These are phyloP conservation scores for Indicator maculatus DNA, from an alignment of 2,113 vertebrate genomes.

Conservation along the genomic window DNA sequence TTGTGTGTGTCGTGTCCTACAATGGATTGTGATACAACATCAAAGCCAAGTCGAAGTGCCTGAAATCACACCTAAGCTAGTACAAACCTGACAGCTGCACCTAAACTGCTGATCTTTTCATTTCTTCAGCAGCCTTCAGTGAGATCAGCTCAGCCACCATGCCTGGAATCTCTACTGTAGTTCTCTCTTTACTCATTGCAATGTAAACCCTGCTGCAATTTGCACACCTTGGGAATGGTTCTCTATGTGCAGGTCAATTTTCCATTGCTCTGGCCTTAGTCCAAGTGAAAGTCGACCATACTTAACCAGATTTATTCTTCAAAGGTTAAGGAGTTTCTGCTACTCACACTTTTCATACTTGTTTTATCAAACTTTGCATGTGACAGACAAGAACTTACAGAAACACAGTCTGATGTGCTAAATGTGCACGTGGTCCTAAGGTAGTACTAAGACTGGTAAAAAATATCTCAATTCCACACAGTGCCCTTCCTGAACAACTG, in stretches of 20 bases:
- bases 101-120: not conserved
- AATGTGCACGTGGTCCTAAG: not conserved
- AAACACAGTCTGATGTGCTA: not conserved
- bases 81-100: not conserved
- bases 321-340: constrained; percentile 49
- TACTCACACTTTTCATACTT: not conserved
- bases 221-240: not conserved
- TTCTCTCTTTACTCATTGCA: not conserved
- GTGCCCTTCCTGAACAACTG: not conserved
- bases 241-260: not conserved
- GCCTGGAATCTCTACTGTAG: not conserved
- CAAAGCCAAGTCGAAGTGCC: not conserved
- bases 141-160: rapidly evolving
- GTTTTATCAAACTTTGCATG: not conserved
- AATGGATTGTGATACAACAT: too few relatives aligned
- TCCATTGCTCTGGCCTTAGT: not conserved
- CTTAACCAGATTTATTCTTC: not conserved
- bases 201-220: not conserved
- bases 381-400: not conserved
- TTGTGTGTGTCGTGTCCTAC: too few relatives aligned
- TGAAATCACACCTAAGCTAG: not conserved
- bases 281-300: not conserved
- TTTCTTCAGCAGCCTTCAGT: not conserved
- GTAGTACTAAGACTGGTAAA: not conserved
- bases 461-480: not conserved